phyloP scores from a whole-genome alignment of 2,113 vertebrate species.

The Microcebus tavaratra region DNA sequence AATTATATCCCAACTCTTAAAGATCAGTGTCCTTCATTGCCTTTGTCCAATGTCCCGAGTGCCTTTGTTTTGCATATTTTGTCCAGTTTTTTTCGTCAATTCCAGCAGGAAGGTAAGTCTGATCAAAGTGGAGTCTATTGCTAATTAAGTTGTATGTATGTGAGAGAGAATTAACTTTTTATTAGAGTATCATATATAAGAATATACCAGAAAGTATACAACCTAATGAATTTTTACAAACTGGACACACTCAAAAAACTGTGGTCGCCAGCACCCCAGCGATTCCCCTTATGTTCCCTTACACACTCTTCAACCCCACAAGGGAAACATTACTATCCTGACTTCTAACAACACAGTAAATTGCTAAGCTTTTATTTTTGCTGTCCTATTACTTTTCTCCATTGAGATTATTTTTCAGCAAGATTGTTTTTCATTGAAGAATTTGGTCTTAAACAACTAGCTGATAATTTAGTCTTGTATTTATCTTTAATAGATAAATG shows the following conservation, averaged over 20 bases:
- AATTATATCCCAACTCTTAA: background rate
- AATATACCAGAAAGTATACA: conserved; percentile 8
- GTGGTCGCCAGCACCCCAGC: background rate
- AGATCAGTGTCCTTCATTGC: background rate
- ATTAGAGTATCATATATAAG: background rate
- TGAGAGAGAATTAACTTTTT: conserved; percentile 23
- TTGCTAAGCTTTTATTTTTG: conserved; percentile 9
- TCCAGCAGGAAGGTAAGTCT: background rate
- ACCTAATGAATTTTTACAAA: background rate
- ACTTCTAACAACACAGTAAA: background rate
- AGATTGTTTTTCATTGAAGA: conserved; percentile 36
- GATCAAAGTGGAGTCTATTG: background rate
- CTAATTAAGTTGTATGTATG: background rate
- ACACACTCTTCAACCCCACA: background rate
- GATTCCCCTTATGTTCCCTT: background rate
- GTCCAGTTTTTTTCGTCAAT: background rate
- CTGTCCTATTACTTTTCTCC: background rate
- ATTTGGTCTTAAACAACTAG: conserved; percentile 42
- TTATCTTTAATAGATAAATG: conserved; percentile 81
- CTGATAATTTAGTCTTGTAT: conserved; percentile 46
- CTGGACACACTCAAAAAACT: background rate
- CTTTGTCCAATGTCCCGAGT: background rate
- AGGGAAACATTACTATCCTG: background rate
- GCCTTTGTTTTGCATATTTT: conserved; percentile 20
- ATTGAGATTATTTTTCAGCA: background rate